Percentiles rank a stretch among this genome's conserved stretches.
Evolutionary conservation across 2,888 invertebrate genomes (phyloP).

Genomic region (Drosophila borborema): DNA sequence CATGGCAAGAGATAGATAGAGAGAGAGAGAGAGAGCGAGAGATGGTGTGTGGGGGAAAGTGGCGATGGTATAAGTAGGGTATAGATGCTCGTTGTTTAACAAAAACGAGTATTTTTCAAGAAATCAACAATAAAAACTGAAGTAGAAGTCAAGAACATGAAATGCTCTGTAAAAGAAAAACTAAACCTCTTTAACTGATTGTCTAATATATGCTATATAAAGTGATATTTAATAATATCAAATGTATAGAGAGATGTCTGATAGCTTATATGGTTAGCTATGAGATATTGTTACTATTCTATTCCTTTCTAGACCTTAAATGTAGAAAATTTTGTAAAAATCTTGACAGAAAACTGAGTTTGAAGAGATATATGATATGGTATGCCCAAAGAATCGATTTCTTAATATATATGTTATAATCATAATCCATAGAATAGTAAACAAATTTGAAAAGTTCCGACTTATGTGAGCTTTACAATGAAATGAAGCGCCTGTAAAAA

Average conservation of each 20-base stretch:
- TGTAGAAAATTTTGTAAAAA: too few relatives aligned
- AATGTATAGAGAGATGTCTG: not conserved
- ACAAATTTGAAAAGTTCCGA: fast-evolving
- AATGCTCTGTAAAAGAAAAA: not conserved
- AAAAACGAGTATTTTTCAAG: conserved; percentile 48
- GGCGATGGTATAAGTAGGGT: not conserved
- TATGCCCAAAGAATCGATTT: too few relatives aligned
- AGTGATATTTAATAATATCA: not conserved
- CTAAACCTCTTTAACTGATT: not conserved
- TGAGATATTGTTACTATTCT: too few relatives aligned
- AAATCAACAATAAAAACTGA: not conserved
- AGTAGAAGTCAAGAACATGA: conserved; percentile 21
- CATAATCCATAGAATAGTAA: too few relatives aligned
- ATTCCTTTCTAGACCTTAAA: too few relatives aligned
- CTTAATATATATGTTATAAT: too few relatives aligned
- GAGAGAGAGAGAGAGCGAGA: not conserved
- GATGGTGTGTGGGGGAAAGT: not conserved
- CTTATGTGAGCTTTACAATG: too few relatives aligned
- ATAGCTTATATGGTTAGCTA: too few relatives aligned
- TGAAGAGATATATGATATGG: not conserved
- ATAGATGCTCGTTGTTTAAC: conserved; percentile 13
- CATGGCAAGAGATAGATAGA: not conserved
- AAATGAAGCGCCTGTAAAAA: not conserved
- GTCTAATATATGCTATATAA: too few relatives aligned
- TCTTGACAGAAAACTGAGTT: too few relatives aligned